Base-by-base conservation (phyloP, 2,113 vertebrate genomes). In the Loxodonta africana region DNA sequence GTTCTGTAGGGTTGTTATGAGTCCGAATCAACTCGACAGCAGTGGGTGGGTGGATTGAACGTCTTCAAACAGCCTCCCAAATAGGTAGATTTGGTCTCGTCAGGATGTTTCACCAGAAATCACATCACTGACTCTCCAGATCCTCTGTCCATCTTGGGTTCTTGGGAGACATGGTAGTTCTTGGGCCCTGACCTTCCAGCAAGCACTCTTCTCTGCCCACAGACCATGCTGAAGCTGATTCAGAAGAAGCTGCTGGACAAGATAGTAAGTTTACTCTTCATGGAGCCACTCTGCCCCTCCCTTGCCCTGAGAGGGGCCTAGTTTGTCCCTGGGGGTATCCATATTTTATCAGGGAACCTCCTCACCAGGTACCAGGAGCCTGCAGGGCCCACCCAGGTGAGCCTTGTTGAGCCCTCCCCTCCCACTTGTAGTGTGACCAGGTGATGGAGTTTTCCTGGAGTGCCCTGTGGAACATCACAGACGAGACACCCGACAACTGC, bases 401-500 rank as follows among this genome's bases (percentile, higher is more conserved):
- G 25, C 41, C 46, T 14, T 33, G 60, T 88, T 95, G 90, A 97
- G 60, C 60, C 30, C 69, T 3, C 1, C 0, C 73, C 57, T 2
- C 48, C 4, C 20, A 12, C 83, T 23, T 5, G 0, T 91, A 99
- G 99, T 99, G 99, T 63, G 99, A 99, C 97, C 99, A 99, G 98
- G 99, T 99, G 97, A 99, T 99, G 99, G 99, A 99, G 98, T 99
- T 99, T 95, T 99, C 99, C 92, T 99, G 99, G 99, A 99, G 99
- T 0, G 99, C 99, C 10, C 98, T 99, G 84, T 99, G 99, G 99
- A 99, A 99, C 98, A 99, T 99, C 98, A 99, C 99, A 0, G 99
- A 99, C 0, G 99, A 99, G 98, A 99, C 99, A 0, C 99, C 99
- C 0, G 99, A 99, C 98, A 99, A 99, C 98, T 99, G 99, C 1